Percentiles rank a stretch among this genome's conserved stretches.
Conservation (phyloP, 2,113 vertebrate genomes). For the Rhea pennata region DNA sequence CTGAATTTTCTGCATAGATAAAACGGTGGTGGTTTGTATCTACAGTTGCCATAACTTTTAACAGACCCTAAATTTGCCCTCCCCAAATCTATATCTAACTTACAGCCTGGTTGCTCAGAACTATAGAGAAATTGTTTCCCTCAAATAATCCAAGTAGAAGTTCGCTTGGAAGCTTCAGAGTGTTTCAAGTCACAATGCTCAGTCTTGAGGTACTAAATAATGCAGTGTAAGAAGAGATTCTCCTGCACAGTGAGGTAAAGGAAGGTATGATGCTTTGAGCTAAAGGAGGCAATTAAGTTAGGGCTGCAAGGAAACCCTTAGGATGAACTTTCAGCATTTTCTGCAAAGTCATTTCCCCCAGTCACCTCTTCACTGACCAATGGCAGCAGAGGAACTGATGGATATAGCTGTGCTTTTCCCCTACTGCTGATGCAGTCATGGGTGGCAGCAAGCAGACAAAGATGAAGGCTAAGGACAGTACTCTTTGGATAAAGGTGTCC, state of each 20-base stretch:
- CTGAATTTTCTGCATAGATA: background rate
- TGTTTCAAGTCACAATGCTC: slow-evolving; percentile 7
- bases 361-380: background rate
- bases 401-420: background rate
- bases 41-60: background rate
- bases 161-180: background rate
- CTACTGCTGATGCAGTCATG: background rate
- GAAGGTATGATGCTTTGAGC: background rate
- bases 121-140: background rate
- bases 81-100: background rate
- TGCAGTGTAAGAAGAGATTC: background rate
- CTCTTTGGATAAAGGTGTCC: background rate
- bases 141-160: background rate
- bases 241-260: background rate
- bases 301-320: background rate
- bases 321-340: background rate
- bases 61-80: background rate
- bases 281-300: slow-evolving; percentile 24
- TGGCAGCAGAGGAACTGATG: background rate
- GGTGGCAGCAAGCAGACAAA: background rate
- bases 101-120: background rate
- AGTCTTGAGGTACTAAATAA: slow-evolving; percentile 36
- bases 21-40: background rate
- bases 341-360: background rate
- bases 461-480: background rate